These are phyloP conservation scores for Phenganax marumi DNA, from an alignment of 92 coral and sea anemone species.

Conservation along the genomic window DNA sequence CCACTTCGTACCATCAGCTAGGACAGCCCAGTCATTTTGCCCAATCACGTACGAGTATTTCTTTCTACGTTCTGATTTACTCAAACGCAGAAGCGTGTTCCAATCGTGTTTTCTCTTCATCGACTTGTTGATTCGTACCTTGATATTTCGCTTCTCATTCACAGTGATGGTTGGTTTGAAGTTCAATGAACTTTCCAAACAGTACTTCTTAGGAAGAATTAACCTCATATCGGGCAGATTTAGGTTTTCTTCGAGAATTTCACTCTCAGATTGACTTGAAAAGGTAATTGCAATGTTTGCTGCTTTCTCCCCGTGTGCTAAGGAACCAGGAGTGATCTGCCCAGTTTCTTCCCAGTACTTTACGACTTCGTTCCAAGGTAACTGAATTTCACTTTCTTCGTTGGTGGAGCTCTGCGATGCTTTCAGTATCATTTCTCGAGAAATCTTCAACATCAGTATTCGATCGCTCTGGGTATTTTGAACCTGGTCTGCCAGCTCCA, in stretches of 20 bases:
- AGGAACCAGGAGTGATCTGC: constrained; percentile 17
- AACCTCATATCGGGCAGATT: constrained; percentile 18
- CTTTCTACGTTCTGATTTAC: constrained; percentile 24
- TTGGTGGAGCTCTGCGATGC: not conserved
- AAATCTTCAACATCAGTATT: constrained; percentile 19
- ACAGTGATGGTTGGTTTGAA: constrained; percentile 16
- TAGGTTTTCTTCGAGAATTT: not conserved
- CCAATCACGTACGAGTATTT: constrained; percentile 5
- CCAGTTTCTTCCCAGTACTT: constrained; percentile 27
- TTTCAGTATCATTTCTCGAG: constrained; percentile 31
- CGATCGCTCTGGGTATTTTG: constrained; percentile 11
- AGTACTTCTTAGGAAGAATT: constrained; percentile 29
- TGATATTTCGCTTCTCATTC: constrained; percentile 22
- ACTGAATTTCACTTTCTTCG: constrained; percentile 27
- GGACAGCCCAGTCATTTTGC: constrained; percentile 31
- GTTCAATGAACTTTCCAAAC: constrained; percentile 24
- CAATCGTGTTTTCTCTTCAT: constrained; percentile 34
- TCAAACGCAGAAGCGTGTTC: constrained; percentile 29
- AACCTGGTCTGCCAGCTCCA: constrained; percentile 15
- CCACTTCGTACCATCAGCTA: constrained; percentile 34
- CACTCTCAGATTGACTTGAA: constrained; percentile 6
- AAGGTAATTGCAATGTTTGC: constrained; percentile 19
- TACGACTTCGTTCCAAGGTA: constrained; percentile 35
- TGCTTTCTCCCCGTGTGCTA: not conserved
- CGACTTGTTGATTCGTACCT: constrained; percentile 15